Evolutionary conservation across 1,140 invertebrate species (phyloP), one percentile per base, ranked within the genome.

Genomic region (Drosophila sturtevanti): DNA sequence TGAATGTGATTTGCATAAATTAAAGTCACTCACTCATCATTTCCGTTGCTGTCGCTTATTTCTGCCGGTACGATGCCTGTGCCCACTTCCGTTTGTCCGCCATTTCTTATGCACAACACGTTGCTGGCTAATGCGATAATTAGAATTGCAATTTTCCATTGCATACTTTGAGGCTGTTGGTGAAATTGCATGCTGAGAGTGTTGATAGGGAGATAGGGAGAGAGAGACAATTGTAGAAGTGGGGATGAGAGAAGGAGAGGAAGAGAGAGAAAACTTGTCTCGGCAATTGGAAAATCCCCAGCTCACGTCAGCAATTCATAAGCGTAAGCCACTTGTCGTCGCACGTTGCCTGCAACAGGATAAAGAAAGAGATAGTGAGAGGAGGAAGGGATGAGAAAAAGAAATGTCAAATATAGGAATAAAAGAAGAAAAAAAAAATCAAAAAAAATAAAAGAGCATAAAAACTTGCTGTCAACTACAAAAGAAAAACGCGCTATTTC

Each of bases 141-240:
- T 91, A 91, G 81, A 89, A 87, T 77, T 87, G 89, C 89, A 90
- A 91, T 91, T 91, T 90, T 89, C 77, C 85, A 80, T 67, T 71
- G 84, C 84, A 89, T 86, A 78, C 78, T 86, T 81, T 64, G 82
- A 66, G 81, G 81, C 68, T 67, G 68, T 67, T 73, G 72, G 44
- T 54, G 69, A 69, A 81, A 81, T 66, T 87, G 82, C 81, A 81
- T 89, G 63, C 38, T 63, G 63, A 48, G 9, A 10, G 9, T 48
- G 11, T 1, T 4, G n/a, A 14, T 16, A 14, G 41, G 9, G 41
- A 21, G 41, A 31, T 4, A 31, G 27, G 7, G 27, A 31, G 5
- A 31, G 27, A 31, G 27, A 1, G 27, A n/a, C n/a, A n/a, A n/a
- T 41, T 16, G 41, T 16, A 14, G 7, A 21, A 21, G 16, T 21